Evolutionary conservation across 2,113 vertebrate genomes (phyloP).

Genomic region (Narcine bancroftii): DNA sequence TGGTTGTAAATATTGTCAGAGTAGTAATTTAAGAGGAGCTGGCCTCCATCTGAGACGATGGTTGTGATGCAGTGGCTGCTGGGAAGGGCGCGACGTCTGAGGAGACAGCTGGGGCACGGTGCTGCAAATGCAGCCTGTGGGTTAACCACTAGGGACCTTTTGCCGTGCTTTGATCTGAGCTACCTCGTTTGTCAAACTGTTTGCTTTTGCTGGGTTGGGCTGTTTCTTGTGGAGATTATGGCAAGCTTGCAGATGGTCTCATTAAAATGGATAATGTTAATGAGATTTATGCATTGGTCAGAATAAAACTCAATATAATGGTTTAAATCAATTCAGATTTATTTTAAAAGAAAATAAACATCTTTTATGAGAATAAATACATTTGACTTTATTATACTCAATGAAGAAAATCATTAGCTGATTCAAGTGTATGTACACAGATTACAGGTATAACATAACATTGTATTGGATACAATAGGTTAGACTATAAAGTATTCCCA

Average conservation of each 20-base stretch:
- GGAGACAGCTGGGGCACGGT: slow-evolving; percentile 14
- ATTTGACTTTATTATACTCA: neutral
- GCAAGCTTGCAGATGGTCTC: slow-evolving; percentile 19
- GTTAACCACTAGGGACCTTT: slow-evolving; percentile 6
- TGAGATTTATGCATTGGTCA: neutral
- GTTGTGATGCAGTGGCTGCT: neutral
- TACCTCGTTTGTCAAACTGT: slow-evolving; percentile 18
- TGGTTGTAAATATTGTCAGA: slow-evolving; percentile 8
- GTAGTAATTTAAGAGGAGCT: neutral
- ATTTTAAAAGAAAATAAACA: neutral
- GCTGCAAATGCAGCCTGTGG: neutral
- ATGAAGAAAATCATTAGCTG: slow-evolving; percentile 12
- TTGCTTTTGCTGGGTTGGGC: slow-evolving; percentile 3
- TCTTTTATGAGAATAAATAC: neutral
- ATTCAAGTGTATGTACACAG: neutral
- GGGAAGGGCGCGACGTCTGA: slow-evolving; percentile 10
- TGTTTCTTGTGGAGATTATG: neutral
- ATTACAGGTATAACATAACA: neutral
- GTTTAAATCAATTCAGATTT: neutral
- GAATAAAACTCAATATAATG: neutral
- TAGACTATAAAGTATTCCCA: neutral
- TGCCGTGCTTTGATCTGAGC: neutral
- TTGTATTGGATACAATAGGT: neutral
- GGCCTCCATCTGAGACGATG: slow-evolving; percentile 3
- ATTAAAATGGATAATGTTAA: slow-evolving; percentile 8